Base-by-base conservation (phyloP, 2,113 vertebrate species). In the Halcyon senegalensis region DNA sequence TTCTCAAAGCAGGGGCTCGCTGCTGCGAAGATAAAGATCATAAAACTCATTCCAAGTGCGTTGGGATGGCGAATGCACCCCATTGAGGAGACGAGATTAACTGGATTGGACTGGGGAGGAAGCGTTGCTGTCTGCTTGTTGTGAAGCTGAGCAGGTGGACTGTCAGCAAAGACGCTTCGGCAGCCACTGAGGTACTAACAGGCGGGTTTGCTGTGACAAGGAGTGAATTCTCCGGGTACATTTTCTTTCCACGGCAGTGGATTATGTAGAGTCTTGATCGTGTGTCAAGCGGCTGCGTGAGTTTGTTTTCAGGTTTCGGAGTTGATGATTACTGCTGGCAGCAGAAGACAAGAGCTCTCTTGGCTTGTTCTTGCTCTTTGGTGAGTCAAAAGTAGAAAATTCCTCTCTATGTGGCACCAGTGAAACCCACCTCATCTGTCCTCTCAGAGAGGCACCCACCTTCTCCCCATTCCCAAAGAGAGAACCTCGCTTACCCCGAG, bases 21-120 rank as follows among this genome's bases (percentile, higher is more conserved):
- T 93, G 92, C 89, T 66, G 33, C n/a, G 69, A 95, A 96, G 95
- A 96, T 94, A 94, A 97, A 95, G 94, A 95, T 95, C 81, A 17
- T 87, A 82, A 93, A 95, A 87, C 73, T 82, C 64, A 94, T 94
- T 96, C 92, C 89, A 87, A 96, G 94, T 92, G 95, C 88, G 33
- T 20, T 11, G 73, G 80, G 95, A 90, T 84, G 86, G 90, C 73
- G 82, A 93, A 82, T 60, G 87, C 69, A 7, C 77, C 66, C 92
- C 33, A 1, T 31, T 19, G 69, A 92, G 83, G 78, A 73, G 86
- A 55, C 64, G 73, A 92, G 92, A 89, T 79, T 75, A 92, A 92
- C 94, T 87, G 96, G 92, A 74, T 67, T 85, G 91, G 72, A 46
- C 92, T 85, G 92, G 94, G 86, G 48, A 83, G 91, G 94, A 89